Base-by-base conservation (phyloP, 2,113 vertebrate species). In the Piprites chloris region DNA sequence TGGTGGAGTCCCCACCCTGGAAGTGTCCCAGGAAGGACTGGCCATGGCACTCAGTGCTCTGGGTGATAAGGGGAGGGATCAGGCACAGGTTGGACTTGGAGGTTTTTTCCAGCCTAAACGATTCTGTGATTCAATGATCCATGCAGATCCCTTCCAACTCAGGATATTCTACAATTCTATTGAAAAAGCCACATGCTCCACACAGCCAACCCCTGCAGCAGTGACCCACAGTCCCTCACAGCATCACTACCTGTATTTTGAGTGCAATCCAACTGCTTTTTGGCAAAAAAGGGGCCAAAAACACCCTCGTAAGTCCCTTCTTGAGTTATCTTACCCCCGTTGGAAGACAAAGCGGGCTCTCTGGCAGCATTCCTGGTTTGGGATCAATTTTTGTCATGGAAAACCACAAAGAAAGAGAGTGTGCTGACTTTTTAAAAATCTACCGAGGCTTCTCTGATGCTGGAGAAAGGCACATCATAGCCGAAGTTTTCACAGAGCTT, bases 31-130 rank as follows among this genome's bases (percentile, higher is more conserved):
- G 65, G 55, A 12, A 87, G 65, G 74, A 1, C 74, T 69, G 65
- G 85, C 37, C 6, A 39, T 46, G 85, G 65, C 85, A 78, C 65
- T 78, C 3, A 78, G 74, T 6, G 83, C 72, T 86, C 83, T 86
- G 83, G 72, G 32, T 1, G 12, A 68, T 37, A 87, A 15, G 46
- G 53, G 28, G 46, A n/a, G 63, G 33, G 6, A 78, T 2, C 0
- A 6, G 85, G 39, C 74, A 63, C 41, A 47, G n/a, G 0, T 0
- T 2, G 27, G 14, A 2, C 33, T 78, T 15, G 24, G 23, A 62
- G 3, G 1, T 2, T 5, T 72, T 63, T 35, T 47, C 47, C 19
- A 1, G 1, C n/a, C 7, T 55, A 20, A 55, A 0, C 1, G 30
- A 32, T 6, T 12, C 30, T 41, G 32, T 14, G 12, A 20, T 56